These are phyloP conservation scores for Ageneiosus marmoratus DNA, from an alignment of 2,113 vertebrate species.

Conservation along the genomic window DNA sequence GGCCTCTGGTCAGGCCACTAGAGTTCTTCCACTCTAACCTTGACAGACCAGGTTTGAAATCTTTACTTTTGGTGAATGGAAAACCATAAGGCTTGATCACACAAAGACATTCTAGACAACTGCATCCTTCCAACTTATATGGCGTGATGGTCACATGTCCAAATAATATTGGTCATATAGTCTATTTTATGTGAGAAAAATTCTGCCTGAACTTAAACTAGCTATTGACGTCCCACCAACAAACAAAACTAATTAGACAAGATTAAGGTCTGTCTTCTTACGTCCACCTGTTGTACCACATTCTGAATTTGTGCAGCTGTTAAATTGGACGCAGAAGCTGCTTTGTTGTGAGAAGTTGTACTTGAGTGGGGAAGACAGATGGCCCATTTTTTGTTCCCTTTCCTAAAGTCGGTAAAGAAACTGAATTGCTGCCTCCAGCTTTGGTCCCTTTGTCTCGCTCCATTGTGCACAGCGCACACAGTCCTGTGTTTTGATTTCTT, in stretches of 20 bases:
- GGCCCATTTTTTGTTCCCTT: conserved; percentile 58
- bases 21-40: neutral
- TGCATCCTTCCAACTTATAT: too few species aligned
- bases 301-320: conserved; percentile 18
- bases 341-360: conserved; percentile 42
- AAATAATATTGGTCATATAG: neutral
- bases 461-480: conserved; percentile 68
- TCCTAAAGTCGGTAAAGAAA: conserved; percentile 70
- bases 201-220: conserved; percentile 3
- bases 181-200: neutral
- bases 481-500: conserved; percentile 68
- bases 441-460: conserved; percentile 67
- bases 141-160: neutral
- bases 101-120: too few species aligned
- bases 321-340: neutral
- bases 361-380: conserved; percentile 69
- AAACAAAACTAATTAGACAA: conserved; percentile 62
- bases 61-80: neutral
- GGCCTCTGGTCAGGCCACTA: neutral
- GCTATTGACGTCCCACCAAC: conserved; percentile 54
- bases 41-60: neutral
- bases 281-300: conserved; percentile 3
- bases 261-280: conserved; percentile 63
- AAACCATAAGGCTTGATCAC: neutral
- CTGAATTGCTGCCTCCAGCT: conserved; percentile 65